phyloP scores from a whole-genome alignment of 2,113 vertebrate species.

The Chascanopsetta lugubris region DNA sequence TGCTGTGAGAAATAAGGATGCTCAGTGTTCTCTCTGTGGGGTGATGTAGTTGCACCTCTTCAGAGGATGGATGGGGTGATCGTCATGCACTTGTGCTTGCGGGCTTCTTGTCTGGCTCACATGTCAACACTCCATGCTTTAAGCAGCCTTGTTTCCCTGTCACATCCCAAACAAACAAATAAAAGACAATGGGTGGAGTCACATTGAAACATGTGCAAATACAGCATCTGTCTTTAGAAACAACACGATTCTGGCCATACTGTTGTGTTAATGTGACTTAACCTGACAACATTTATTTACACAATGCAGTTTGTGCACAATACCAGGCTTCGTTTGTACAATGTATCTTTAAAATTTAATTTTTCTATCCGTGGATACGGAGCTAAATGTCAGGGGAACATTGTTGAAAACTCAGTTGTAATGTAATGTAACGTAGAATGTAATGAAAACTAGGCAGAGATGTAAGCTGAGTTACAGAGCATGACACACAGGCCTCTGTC shows the following conservation, averaged over 20 bases:
- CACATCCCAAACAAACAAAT: not conserved
- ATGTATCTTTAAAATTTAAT: slow-evolving; percentile 26
- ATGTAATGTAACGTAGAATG: slow-evolving; percentile 26
- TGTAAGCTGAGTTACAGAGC: slow-evolving; percentile 26
- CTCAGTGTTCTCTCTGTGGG: not conserved
- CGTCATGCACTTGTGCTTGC: slow-evolving; percentile 53
- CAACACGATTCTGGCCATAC: not conserved
- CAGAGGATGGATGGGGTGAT: slow-evolving; percentile 8
- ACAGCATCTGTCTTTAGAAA: not conserved
- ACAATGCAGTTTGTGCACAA: slow-evolving; percentile 28
- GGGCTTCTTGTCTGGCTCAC: slow-evolving; percentile 26
- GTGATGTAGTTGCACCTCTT: slow-evolving; percentile 4
- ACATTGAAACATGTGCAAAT: not conserved
- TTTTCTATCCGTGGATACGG: slow-evolving; percentile 21
- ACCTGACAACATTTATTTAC: slow-evolving; percentile 27
- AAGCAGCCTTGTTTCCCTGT: slow-evolving; percentile 14
- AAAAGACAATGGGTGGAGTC: slow-evolving; percentile 9
- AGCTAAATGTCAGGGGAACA: not conserved
- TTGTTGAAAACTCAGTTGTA: slow-evolving; percentile 15
- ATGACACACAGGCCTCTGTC: slow-evolving; percentile 6
- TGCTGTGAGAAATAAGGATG: slow-evolving; percentile 19
- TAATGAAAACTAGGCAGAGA: slow-evolving; percentile 28
- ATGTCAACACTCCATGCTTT: slow-evolving; percentile 34
- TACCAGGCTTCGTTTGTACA: not conserved
- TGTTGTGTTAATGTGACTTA: slow-evolving; percentile 2